phyloP scores from a whole-genome alignment of 2,888 invertebrate genomes.

The Cryptocheilus praepositus region DNA sequence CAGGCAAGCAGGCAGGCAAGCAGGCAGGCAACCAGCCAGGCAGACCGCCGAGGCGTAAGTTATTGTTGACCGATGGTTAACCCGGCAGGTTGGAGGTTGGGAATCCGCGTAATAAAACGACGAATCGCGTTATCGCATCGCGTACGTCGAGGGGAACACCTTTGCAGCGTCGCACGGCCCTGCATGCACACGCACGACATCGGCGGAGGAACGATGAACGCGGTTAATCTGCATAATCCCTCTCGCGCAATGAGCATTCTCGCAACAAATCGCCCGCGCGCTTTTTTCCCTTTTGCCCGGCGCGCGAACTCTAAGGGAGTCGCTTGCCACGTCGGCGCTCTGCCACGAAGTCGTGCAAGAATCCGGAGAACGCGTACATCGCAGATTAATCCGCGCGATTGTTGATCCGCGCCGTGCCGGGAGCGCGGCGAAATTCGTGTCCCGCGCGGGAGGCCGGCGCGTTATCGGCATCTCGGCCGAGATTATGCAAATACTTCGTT shows the following conservation, averaged over 20 bases:
- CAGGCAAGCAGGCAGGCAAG: too few relatives aligned
- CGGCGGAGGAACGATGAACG: slow-evolving; percentile 30
- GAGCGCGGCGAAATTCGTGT: too few relatives aligned
- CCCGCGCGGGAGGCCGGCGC: too few relatives aligned
- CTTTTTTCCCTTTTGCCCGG: slow-evolving; percentile 16
- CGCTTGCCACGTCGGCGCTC: too few relatives aligned
- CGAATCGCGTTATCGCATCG: slow-evolving; percentile 32
- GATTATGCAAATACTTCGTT: too few relatives aligned
- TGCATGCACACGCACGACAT: slow-evolving; percentile 21
- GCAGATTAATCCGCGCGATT: too few relatives aligned
- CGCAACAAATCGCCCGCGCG: slow-evolving; percentile 19
- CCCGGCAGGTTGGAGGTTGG: slow-evolving; percentile 41
- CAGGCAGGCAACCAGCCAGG: too few relatives aligned
- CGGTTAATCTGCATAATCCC: slow-evolving; percentile 40
- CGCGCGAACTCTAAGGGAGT: not conserved
- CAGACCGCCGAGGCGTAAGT: slow-evolving; percentile 40
- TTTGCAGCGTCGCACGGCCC: slow-evolving; percentile 3
- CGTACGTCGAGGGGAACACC: slow-evolving; percentile 2
- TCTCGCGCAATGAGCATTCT: slow-evolving; percentile 28
- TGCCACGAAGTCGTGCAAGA: too few relatives aligned
- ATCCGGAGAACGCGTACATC: too few relatives aligned
- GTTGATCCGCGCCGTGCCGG: too few relatives aligned
- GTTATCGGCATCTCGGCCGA: too few relatives aligned
- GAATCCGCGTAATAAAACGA: not conserved
- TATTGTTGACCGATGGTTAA: slow-evolving; percentile 48